Evolutionary conservation across 92 coral and sea anemone species (phyloP).

Genomic region (Micromussa lordhowensis): DNA sequence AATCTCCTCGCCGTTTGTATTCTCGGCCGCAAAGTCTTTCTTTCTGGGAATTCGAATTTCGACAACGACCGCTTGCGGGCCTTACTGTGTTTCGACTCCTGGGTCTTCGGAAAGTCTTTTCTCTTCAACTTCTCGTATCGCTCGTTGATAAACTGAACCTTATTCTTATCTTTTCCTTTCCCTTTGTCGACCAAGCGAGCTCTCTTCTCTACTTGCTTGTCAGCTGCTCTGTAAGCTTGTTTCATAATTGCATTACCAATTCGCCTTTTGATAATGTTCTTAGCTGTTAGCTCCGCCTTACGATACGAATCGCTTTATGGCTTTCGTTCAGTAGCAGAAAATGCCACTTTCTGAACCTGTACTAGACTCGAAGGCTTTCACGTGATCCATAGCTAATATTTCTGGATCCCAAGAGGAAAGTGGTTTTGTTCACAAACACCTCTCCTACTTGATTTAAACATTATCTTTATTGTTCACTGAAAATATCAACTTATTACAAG

Average conservation of each 20-base stretch:
- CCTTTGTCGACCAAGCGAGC: constrained; percentile 31
- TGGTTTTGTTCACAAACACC: constrained; percentile 7
- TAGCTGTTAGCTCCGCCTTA: constrained; percentile 68
- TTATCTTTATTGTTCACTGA: background rate
- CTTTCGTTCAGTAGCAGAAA: constrained; percentile 31
- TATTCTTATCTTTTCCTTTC: constrained; percentile 43
- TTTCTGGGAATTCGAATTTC: constrained; percentile 14
- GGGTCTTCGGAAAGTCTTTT: constrained; percentile 10
- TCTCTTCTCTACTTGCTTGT: constrained; percentile 16
- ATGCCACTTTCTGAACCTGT: constrained; percentile 15
- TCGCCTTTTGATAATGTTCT: too few relatives aligned
- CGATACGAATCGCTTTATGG: constrained; percentile 9
- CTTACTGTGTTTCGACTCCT: background rate
- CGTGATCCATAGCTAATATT: background rate
- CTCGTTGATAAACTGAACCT: constrained; percentile 35
- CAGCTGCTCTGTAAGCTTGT: constrained; percentile 44
- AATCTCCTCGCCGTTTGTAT: background rate
- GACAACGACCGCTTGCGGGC: background rate
- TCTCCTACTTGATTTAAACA: background rate
- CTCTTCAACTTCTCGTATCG: constrained; percentile 41
- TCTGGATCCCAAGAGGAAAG: constrained; percentile 14
- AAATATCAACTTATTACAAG: background rate
- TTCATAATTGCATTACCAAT: too few relatives aligned
- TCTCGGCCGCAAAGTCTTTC: background rate
- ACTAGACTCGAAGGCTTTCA: constrained; percentile 2